Evolutionary conservation across 2,888 invertebrate genomes (phyloP), one percentile per base, ranked within the genome.

Genomic region (Pasiphila rectangulata): DNA sequence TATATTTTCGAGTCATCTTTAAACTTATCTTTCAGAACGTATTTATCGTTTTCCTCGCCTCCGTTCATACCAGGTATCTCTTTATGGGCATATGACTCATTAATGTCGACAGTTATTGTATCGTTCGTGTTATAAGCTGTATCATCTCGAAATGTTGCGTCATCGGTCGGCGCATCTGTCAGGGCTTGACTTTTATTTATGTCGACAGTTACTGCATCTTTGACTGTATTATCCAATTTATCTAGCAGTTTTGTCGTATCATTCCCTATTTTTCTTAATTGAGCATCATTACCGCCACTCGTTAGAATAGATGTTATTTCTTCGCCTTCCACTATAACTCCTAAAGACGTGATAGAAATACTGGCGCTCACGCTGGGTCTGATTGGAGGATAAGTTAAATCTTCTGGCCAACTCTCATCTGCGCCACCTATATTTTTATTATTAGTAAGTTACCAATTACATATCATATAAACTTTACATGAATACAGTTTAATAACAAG

Each of bases 391-490:
- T 55, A 42, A 4, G 52, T 17, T 13, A 72, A 55, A 41, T 78
- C 64, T 36, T 53, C 55, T 7, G 86, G 86, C 87, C 87, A 87
- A 19, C 61, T 43, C 62, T 87, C 87, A 54, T 87, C 83, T 24
- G 70, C 81, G 29, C 71, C 56, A 63, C 73, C 86, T 85, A 9
- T 25, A 42, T 40, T 15, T 36, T 73, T 20, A 16, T 4, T 9
- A 32, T n/a, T n/a, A 17, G 0, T 9, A n/a, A 9, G 32, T 5
- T 6, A 6, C 3, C 6, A 21, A 2, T n/a, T n/a, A 21, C 21
- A 21, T 21, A 21, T 21, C 1, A 6, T 21, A 6, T 4, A 4
- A 21, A 21, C 2, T 21, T 21, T 21, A 21, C n/a, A n/a, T n/a
- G n/a, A n/a, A n/a, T n/a, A n/a, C n/a, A n/a, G n/a, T n/a, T n/a